These are phyloP conservation scores for Artibeus lituratus DNA, from an alignment of 2,797 vertebrate species.

Conservation along the genomic window DNA sequence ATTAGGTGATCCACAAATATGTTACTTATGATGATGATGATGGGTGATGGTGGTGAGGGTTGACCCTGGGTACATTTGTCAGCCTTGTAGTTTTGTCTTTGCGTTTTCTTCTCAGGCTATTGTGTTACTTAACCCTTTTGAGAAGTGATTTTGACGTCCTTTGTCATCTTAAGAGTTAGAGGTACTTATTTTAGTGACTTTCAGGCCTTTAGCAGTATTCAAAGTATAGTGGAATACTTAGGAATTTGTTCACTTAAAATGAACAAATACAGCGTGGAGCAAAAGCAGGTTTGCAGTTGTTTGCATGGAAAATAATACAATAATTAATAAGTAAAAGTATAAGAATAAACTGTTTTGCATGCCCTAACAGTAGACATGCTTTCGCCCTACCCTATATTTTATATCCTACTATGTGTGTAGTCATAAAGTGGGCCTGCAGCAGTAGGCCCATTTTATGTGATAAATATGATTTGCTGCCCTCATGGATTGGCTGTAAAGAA, in stretches of 20 bases:
- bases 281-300: neutral
- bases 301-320: neutral
- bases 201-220: neutral
- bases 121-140: neutral
- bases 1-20: neutral
- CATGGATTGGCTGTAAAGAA: neutral
- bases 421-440: neutral
- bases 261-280: neutral
- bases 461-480: no score
- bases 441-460: no score
- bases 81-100: constrained; percentile 11
- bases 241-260: constrained; percentile 18
- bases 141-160: neutral
- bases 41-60: neutral
- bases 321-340: neutral
- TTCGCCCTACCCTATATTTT: neutral
- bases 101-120: neutral
- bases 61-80: neutral
- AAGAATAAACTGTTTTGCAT: neutral
- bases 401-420: neutral
- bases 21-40: neutral
- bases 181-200: neutral
- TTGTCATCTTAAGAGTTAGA: neutral
- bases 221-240: neutral
- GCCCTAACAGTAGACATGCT: no score